Evolutionary conservation across 2,797 vertebrate species (phyloP), one percentile per base, ranked within the genome.

Genomic region (Phataginus tetradactyla): DNA sequence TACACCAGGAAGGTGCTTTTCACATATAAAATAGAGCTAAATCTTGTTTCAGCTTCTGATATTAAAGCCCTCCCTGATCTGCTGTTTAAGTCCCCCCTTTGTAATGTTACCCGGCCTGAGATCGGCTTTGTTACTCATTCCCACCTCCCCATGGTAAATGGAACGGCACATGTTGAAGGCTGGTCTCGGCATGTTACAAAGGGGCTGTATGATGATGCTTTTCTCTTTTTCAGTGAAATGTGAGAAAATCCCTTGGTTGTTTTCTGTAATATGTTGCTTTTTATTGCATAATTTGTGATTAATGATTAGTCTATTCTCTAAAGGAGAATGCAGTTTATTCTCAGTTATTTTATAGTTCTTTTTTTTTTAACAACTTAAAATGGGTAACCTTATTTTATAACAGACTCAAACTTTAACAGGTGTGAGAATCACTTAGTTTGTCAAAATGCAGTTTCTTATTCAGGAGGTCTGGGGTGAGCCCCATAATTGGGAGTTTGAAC

Each of bases 1-100:
- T 12, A n/a, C 21, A 11, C 39, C 7, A 0, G 27, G 27, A 20
- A 5, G 10, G 2, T 0, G 55, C 25, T 7, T 29, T 25, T 23
- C 23, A 15, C 5, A 0, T 18, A 5, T n/a, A 39, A 10, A 20
- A 21, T 12, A 49, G 81, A 53, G 21, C 17, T 1, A 4, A 1
- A 18, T 27, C 29, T 7, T 18, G 15, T 20, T 49, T 18, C 37
- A 42, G 51, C 45, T 17, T 2, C 8, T 32, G 0, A 0, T 9
- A 5, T 15, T 0, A 5, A 42, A 3, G 51, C 14, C 61, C 49
- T 53, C 45, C 42, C 91, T 29, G 12, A 0, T 37, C 53, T 23
- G 7, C 45, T 25, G 17, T 39, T 10, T 15, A 7, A 3, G 3
- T 18, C 68, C 34, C 34, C 49, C 66, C 34, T 61, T 13, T 39